A percentile compares a stretch with the other conserved stretches of the same genome.
These are phyloP conservation scores for Notodonta ziczac DNA, from an alignment of 2,888 invertebrate species.

Conservation along the genomic window DNA sequence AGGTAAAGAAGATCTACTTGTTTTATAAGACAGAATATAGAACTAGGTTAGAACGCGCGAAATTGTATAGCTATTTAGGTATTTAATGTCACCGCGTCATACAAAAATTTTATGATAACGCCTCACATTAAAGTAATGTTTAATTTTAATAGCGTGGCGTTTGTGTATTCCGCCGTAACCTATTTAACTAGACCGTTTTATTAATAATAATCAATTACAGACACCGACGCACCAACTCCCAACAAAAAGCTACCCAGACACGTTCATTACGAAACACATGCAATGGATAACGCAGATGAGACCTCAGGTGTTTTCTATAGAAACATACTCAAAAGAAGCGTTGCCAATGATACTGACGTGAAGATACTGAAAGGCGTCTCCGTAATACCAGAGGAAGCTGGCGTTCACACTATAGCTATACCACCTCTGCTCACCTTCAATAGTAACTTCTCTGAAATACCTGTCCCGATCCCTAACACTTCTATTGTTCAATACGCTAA, in stretches of 20 bases:
- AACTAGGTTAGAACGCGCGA: too few relatives aligned
- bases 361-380: slow-evolving; percentile 59
- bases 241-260: not conserved
- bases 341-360: slow-evolving; percentile 33
- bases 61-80: too few relatives aligned
- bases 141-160: too few relatives aligned
- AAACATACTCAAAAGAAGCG: slow-evolving; percentile 41
- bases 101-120: too few relatives aligned
- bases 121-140: too few relatives aligned
- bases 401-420: slow-evolving; percentile 62
- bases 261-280: not conserved
- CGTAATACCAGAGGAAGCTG: slow-evolving; percentile 58
- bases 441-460: slow-evolving; percentile 65
- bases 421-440: slow-evolving; percentile 66
- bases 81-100: too few relatives aligned
- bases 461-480: slow-evolving; percentile 75
- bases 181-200: too few relatives aligned
- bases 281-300: not conserved
- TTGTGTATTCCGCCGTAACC: too few relatives aligned
- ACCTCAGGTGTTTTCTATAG: not conserved
- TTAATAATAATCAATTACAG: not conserved
- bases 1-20: too few relatives aligned
- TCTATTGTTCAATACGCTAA: slow-evolving; percentile 71
- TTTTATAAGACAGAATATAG: too few relatives aligned
- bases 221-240: not conserved